A percentile compares a stretch with the other conserved stretches of the same genome.
Conservation (phyloP, 2,113 vertebrate species). For the Ellobius talpinus region DNA sequence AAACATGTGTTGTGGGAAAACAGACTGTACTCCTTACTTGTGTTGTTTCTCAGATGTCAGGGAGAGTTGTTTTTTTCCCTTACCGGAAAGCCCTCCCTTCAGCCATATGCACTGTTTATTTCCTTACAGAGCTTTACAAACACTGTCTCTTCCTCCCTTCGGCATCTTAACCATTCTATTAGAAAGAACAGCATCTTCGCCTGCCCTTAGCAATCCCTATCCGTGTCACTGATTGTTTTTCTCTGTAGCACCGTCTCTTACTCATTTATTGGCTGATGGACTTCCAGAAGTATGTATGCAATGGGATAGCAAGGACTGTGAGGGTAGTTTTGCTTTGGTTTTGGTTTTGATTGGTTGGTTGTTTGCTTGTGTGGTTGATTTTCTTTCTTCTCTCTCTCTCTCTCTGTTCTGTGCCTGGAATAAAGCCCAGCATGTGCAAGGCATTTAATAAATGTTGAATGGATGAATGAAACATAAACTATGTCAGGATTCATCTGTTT, state of each 20-base stretch:
- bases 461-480: neutral
- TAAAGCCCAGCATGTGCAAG: neutral
- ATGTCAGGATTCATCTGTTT: neutral
- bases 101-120: neutral
- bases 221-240: neutral
- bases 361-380: neutral
- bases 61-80: neutral
- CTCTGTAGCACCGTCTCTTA: neutral
- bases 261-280: slow-evolving; percentile 14
- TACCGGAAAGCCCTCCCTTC: neutral
- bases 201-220: neutral
- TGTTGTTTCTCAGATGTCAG: neutral
- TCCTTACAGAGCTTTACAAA: neutral
- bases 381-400: neutral
- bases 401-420: neutral
- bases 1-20: slow-evolving; percentile 47
- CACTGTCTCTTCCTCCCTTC: neutral
- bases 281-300: neutral
- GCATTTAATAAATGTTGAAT: neutral
- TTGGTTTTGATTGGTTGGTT: neutral
- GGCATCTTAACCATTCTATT: neutral
- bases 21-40: neutral
- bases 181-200: neutral
- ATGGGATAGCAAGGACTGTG: neutral
- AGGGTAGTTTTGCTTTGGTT: neutral